phyloP scores from a whole-genome alignment of 2,113 vertebrate genomes.

The Zeus faber region DNA sequence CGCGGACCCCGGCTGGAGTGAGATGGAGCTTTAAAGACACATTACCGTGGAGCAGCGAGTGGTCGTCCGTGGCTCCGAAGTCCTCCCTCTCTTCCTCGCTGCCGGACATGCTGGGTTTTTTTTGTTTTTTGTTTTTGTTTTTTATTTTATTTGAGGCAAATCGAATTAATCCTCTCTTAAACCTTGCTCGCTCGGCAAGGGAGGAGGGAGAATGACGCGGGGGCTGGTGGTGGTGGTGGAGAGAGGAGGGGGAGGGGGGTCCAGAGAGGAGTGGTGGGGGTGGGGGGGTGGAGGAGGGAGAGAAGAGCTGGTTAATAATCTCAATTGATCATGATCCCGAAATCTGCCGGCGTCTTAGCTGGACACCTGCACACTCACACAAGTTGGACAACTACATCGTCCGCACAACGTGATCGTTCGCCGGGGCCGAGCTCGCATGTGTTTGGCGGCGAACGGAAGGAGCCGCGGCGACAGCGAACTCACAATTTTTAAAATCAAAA shows the following conservation, averaged over 20 bases:
- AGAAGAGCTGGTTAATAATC: slow-evolving; percentile 25
- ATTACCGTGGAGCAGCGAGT: slow-evolving; percentile 68
- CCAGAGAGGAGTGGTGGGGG: slow-evolving; percentile 49
- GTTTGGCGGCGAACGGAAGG: no score
- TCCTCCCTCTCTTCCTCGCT: slow-evolving; percentile 78
- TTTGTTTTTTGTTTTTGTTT: slow-evolving; percentile 33
- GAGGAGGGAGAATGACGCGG: slow-evolving; percentile 76
- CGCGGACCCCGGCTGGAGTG: slow-evolving; percentile 50
- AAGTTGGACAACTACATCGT: slow-evolving; percentile 55
- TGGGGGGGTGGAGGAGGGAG: slow-evolving; percentile 33
- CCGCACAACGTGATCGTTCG: no score
- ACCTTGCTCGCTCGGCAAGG: slow-evolving; percentile 63
- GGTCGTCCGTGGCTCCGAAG: slow-evolving; percentile 61
- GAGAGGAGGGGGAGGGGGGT: slow-evolving; percentile 58
- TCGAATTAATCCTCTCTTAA: slow-evolving; percentile 63
- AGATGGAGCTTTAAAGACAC: slow-evolving; percentile 39
- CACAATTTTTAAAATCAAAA: no score
- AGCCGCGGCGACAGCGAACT: no score
- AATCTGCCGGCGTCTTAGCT: background rate
- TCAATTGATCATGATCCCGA: slow-evolving; percentile 6
- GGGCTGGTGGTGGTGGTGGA: slow-evolving; percentile 46
- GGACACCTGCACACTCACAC: slow-evolving; percentile 40
- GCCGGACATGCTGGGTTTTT: slow-evolving; percentile 64
- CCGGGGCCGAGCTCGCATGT: no score
- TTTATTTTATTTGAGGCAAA: slow-evolving; percentile 34